Percentiles rank a stretch among this genome's conserved stretches.
Evolutionary conservation across 2,888 invertebrate genomes (phyloP).

Genomic region (Carabus problematicus): DNA sequence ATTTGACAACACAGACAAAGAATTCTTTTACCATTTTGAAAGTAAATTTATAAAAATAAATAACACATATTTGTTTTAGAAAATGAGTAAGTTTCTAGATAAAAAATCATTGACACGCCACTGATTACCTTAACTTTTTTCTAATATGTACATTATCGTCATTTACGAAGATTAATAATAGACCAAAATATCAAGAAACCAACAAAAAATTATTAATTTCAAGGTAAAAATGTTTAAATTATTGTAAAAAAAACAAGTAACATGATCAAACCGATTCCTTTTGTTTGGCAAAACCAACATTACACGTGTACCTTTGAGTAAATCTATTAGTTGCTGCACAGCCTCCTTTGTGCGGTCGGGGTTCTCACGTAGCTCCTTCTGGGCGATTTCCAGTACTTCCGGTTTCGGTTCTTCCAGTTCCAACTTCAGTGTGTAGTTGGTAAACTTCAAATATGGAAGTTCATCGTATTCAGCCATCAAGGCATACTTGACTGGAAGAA

Average conservation of each 20-base stretch:
- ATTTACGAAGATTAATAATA: no score
- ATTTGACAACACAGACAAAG: not conserved
- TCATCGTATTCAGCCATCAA: constrained; percentile 77
- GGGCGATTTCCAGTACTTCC: constrained; percentile 72
- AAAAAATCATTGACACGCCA: no score
- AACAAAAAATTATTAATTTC: no score
- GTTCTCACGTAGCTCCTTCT: constrained; percentile 71
- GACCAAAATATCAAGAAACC: no score
- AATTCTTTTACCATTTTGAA: no score
- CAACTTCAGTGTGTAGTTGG: constrained; percentile 69
- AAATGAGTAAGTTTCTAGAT: no score
- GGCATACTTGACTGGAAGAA: constrained; percentile 69
- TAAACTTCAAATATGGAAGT: constrained; percentile 72
- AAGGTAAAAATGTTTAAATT: not conserved
- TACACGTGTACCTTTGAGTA: constrained; percentile 66
- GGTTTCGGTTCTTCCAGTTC: constrained; percentile 72
- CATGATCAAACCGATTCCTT: no score
- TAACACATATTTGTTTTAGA: no score
- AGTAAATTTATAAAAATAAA: no score
- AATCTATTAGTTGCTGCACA: constrained; percentile 64
- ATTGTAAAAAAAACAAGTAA: not conserved
- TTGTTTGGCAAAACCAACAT: no score
- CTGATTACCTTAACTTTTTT: no score
- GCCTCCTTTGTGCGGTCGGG: constrained; percentile 68
- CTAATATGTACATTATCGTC: no score